Percentiles rank a stretch among this genome's conserved stretches.
Conservation (phyloP, 2,797 vertebrate genomes). For the Steatocranus sp. region DNA sequence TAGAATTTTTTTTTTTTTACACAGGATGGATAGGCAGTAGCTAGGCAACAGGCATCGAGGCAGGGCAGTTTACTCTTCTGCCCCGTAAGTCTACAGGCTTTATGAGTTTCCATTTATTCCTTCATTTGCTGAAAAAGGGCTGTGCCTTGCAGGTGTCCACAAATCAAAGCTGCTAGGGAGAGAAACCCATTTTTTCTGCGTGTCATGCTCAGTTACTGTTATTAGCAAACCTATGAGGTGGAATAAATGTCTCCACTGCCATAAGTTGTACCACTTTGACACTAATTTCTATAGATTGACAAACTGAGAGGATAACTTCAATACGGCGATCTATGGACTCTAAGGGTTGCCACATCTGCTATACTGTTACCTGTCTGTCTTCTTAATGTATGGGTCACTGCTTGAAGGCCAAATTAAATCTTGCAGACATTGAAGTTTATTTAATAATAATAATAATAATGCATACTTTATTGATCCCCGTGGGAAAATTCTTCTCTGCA, state of each 20-base stretch:
- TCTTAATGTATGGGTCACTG: neutral
- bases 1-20: neutral
- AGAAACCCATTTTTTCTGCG: neutral
- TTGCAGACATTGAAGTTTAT: neutral
- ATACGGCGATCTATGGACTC: neutral
- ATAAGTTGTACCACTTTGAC: neutral
- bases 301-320: neutral
- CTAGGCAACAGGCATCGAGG: constrained; percentile 65
- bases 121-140: constrained; percentile 13
- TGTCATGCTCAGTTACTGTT: neutral
- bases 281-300: neutral
- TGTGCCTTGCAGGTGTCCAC: neutral
- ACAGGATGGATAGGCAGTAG: constrained; percentile 52
- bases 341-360: neutral
- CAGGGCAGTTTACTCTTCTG: constrained; percentile 42
- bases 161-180: neutral
- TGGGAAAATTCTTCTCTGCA: too few relatives aligned
- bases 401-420: neutral
- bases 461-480: too few relatives aligned
- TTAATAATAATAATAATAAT: too few relatives aligned
- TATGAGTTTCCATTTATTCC: constrained; percentile 37
- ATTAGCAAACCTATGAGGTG: neutral
- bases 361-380: neutral
- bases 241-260: neutral
- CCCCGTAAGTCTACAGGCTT: constrained; percentile 31